Percentiles rank a stretch among this genome's conserved stretches.
phyloP scores from a whole-genome alignment of 2,113 vertebrate genomes.

The Anoura caudifer region DNA sequence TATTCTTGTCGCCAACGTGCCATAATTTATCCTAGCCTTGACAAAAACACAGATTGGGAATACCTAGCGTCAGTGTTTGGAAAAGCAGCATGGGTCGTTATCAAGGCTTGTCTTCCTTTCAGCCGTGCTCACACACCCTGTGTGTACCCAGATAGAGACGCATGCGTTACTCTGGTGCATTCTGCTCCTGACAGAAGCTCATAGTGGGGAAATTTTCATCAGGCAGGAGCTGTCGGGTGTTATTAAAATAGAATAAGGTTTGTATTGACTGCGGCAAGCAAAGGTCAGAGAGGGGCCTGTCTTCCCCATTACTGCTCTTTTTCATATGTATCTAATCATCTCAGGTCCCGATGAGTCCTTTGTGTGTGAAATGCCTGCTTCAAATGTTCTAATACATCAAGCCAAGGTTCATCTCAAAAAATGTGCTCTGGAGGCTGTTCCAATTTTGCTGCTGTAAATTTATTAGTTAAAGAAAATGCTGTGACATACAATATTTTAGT shows the following conservation, averaged over 20 bases:
- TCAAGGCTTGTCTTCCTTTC: neutral
- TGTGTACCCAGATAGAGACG: neutral
- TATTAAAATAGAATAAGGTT: constrained; percentile 34
- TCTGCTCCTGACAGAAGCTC: neutral
- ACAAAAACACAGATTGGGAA: neutral
- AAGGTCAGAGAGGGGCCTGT: constrained; percentile 33
- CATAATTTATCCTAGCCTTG: neutral
- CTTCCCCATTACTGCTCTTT: constrained; percentile 14
- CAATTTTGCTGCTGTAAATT: constrained; percentile 58
- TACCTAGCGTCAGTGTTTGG: neutral
- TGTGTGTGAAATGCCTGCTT: constrained; percentile 13
- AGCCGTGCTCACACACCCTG: neutral
- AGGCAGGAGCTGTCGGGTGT: neutral
- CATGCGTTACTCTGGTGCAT: neutral
- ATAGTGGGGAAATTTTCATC: constrained; percentile 5
- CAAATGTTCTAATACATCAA: constrained; percentile 60
- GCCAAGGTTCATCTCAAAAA: constrained; percentile 49
- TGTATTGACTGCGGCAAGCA: constrained; percentile 35
- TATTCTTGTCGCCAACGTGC: neutral
- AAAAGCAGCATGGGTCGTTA: neutral
- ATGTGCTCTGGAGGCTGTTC: constrained; percentile 53
- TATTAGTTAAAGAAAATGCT: constrained; percentile 73
- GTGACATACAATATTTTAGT: constrained; percentile 60
- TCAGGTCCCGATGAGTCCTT: constrained; percentile 31
- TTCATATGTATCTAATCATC: constrained; percentile 53